These are phyloP conservation scores for Cryptomyrus ogoouensis DNA, from an alignment of 2,113 vertebrate genomes.

Conservation along the genomic window DNA sequence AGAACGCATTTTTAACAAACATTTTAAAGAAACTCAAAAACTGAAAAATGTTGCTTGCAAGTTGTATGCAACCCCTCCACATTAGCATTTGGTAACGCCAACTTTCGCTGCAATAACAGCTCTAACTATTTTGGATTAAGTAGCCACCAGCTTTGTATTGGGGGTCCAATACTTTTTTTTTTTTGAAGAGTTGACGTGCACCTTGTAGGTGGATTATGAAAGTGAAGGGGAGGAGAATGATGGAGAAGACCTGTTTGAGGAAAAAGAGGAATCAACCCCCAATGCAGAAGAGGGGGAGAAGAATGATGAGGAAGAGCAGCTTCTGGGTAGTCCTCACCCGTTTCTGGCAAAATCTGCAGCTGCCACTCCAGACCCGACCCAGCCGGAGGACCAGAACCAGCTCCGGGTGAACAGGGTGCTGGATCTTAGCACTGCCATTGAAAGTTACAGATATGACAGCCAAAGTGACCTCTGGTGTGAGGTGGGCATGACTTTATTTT, in stretches of 20 bases:
- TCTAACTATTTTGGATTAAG: neutral
- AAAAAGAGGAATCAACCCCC: constrained; percentile 21
- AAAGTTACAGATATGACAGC: constrained; percentile 74
- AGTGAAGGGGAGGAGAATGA: constrained; percentile 67
- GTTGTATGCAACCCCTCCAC: neutral
- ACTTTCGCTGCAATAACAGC: neutral
- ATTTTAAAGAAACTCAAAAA: neutral
- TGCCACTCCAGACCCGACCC: neutral
- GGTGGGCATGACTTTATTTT: constrained; percentile 56
- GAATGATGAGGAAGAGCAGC: constrained; percentile 39
- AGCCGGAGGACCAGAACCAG: constrained; percentile 17
- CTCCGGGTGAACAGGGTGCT: constrained; percentile 65
- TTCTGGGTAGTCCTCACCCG: constrained; percentile 15
- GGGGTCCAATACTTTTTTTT: neutral
- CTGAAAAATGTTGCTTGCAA: neutral
- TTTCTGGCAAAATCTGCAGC: neutral
- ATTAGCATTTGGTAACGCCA: neutral
- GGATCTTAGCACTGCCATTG: constrained; percentile 55
- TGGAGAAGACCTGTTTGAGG: constrained; percentile 42
- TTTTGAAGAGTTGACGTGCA: neutral
- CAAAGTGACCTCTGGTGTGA: constrained; percentile 80
- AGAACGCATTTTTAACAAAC: neutral
- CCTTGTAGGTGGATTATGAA: constrained; percentile 84
- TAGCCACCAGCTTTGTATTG: neutral
- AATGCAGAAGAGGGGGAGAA: constrained; percentile 19